Percentiles rank a stretch among this genome's conserved stretches.
Conservation (phyloP, 2,113 vertebrate species). For the Tragulus kanchil region DNA sequence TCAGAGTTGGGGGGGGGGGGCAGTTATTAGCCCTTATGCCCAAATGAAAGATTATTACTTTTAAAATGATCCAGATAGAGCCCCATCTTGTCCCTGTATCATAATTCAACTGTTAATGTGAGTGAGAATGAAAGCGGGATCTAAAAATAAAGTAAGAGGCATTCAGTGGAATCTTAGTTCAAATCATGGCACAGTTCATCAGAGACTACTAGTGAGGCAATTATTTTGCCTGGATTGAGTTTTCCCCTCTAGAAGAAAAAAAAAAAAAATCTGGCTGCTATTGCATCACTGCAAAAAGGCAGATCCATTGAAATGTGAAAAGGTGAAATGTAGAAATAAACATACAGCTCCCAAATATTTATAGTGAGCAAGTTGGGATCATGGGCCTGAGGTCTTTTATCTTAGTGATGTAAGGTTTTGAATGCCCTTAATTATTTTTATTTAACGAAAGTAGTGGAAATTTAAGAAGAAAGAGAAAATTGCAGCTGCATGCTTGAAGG, state of each 20-base stretch:
- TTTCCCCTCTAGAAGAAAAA: neutral
- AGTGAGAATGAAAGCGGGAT: neutral
- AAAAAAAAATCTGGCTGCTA: neutral
- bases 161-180: neutral
- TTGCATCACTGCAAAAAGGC: neutral
- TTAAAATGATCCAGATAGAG: neutral
- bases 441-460: neutral
- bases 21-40: neutral
- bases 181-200: neutral
- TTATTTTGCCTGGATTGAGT: neutral
- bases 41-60: constrained; percentile 24
- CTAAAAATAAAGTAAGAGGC: neutral
- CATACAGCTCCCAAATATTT: neutral
- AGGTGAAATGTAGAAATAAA: constrained; percentile 9
- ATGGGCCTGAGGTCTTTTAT: neutral
- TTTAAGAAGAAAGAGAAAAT: neutral
- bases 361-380: neutral
- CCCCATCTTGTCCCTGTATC: neutral
- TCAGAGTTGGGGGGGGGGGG: neutral
- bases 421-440: neutral
- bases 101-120: constrained; percentile 12
- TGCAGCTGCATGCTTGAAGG: neutral
- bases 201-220: neutral
- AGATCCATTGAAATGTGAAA: neutral
- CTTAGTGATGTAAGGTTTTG: neutral